Base-by-base conservation (phyloP, 2,797 vertebrate genomes). In the Craterocephalus amniculus region DNA sequence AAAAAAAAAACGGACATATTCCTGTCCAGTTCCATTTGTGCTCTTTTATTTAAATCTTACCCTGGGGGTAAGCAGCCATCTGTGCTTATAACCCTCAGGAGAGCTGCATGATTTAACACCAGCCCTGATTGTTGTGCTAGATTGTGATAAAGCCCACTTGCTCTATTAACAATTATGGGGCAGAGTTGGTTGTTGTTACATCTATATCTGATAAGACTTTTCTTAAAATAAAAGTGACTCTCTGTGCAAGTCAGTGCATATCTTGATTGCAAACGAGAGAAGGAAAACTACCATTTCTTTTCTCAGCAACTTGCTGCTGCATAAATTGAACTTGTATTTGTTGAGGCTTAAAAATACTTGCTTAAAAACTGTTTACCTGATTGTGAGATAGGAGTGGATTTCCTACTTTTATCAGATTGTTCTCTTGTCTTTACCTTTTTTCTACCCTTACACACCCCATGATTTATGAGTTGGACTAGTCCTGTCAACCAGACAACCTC, bases 391-490 rank as follows among this genome's bases (percentile, higher is more conserved):
- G 29, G 4, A 26, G 4, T 66, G 38, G 40, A 74, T 79, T 70
- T 62, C 13, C 51, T 38, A 63, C 31, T 73, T 74, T 71, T 72
- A 57, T 69, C 64, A 67, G 26, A 58, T 48, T 65, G 38, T 61
- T 67, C 48, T 60, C 35, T 29, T 55, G 27, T 48, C 62, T 61
- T 72, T 36, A 18, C 66, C 35, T 61, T 48, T 68, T 77, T 59
- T 74, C 45, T 36, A 58, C 35, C 32, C 43, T 20, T 66, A 51
- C 55, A 70, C 61, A 35, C 58, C 20, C 32, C 43, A 13, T 85
- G 89, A 92, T 89, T 82, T 86, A 89, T 86, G 73, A 75, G 71
- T 77, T 74, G 80, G 71, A 85, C 58, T 73, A 58, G 51, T 87
- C 79, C 83, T 60, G 78, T 86, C 87, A 80, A 63, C 83, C 67